These are phyloP conservation scores for Unio delphinus DNA, from an alignment of 2,888 invertebrate species.

Conservation along the genomic window DNA sequence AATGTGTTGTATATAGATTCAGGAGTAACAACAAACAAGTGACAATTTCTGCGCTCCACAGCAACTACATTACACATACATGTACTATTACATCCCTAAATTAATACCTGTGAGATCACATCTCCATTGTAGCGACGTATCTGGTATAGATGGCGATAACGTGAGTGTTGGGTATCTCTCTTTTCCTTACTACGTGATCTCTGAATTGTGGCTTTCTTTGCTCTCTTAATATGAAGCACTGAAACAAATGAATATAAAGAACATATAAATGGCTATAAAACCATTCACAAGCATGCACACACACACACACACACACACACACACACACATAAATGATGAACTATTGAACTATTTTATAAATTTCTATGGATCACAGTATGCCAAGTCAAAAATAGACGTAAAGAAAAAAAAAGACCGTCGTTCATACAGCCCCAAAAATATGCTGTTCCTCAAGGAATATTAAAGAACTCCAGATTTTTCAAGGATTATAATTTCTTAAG, in stretches of 20 bases:
- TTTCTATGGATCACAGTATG: no score
- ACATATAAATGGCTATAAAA: neutral
- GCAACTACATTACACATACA: neutral
- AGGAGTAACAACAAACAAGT: no score
- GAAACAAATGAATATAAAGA: conserved; percentile 8
- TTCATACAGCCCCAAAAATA: no score
- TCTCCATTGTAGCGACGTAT: conserved; percentile 91
- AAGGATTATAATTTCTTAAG: no score
- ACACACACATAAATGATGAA: no score
- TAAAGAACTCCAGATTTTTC: no score
- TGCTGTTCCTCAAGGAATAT: no score
- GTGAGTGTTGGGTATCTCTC: conserved; percentile 82
- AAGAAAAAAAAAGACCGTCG: no score
- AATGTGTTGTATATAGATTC: no score
- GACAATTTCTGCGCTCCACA: no score
- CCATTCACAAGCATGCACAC: neutral
- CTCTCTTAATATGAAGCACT: conserved; percentile 45
- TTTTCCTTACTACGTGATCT: conserved; percentile 81
- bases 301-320: neutral
- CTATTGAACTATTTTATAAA: no score
- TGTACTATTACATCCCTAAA: neutral
- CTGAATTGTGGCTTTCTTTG: conserved; percentile 69
- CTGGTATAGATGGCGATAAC: conserved; percentile 91
- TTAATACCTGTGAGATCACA: conserved; percentile 85
- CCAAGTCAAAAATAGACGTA: no score